Percentiles rank a stretch among this genome's conserved stretches.
phyloP scores from a whole-genome alignment of 2,797 vertebrate genomes.

The Kryptopterus vitreolus region DNA sequence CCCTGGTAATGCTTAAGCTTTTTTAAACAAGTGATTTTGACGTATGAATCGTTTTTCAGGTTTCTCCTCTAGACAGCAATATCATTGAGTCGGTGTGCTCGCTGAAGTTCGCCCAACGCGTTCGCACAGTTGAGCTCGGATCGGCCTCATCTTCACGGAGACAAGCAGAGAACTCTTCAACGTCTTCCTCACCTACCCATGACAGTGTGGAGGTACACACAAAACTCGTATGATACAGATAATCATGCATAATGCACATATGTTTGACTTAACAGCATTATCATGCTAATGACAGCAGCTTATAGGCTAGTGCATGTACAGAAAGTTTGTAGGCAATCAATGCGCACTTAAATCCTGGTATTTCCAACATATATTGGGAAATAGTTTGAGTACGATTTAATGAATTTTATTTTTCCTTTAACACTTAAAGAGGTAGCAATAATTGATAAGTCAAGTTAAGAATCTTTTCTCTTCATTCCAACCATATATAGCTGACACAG shows the following conservation, averaged over 20 bases:
- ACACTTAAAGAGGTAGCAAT: too few species aligned
- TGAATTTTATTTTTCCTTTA: too few species aligned
- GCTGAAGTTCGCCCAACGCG: constrained; percentile 94
- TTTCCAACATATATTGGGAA: too few species aligned
- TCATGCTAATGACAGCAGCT: background rate
- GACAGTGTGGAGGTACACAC: constrained; percentile 86
- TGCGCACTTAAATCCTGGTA: too few species aligned
- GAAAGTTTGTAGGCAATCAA: background rate
- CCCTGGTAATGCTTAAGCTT: background rate
- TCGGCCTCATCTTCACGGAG: constrained; percentile 70
- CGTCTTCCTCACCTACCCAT: constrained; percentile 82
- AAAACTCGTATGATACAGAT: background rate
- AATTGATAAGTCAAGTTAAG: too few species aligned
- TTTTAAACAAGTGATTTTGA: background rate
- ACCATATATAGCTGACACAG: too few species aligned
- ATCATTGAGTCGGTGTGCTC: constrained; percentile 92
- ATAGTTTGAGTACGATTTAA: too few species aligned
- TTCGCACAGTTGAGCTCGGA: constrained; percentile 88
- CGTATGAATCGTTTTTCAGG: constrained; percentile 67
- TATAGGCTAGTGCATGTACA: background rate
- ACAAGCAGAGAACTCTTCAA: constrained; percentile 81
- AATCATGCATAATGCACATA: background rate
- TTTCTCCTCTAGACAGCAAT: constrained; percentile 86
- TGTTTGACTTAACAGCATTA: too few species aligned
- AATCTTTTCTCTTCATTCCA: too few species aligned